Conservation (phyloP, 2,113 vertebrate genomes). For the Gallinago paraguaiae region DNA sequence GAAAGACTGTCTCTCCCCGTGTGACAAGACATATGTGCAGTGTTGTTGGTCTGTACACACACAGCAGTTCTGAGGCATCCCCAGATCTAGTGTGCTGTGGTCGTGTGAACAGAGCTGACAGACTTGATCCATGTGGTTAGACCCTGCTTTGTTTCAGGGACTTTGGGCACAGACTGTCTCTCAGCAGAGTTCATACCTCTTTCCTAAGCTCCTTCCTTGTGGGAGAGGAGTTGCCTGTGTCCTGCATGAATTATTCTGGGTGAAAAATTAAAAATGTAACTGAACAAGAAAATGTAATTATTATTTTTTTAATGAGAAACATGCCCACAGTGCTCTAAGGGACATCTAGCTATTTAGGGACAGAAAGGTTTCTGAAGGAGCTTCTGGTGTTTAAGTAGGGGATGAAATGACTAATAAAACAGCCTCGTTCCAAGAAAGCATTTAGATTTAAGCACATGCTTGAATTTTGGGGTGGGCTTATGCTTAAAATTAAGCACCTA, state of each 20-base stretch:
- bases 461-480: not conserved
- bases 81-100: not conserved
- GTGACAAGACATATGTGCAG: rapidly evolving
- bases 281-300: not conserved
- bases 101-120: not conserved
- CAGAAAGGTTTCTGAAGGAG: not conserved
- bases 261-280: not conserved
- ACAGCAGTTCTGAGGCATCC: not conserved
- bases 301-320: not conserved
- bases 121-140: not conserved
- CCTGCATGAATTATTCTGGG: not conserved
- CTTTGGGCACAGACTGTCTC: not conserved
- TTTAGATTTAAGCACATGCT: not conserved
- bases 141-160: not conserved
- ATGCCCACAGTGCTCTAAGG: not conserved
- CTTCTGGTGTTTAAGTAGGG: not conserved
- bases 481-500: not conserved
- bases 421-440: not conserved
- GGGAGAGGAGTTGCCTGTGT: not conserved
- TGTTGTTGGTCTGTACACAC: not conserved
- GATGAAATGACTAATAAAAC: not conserved
- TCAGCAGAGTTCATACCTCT: not conserved
- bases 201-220: not conserved
- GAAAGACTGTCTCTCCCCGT: not conserved
- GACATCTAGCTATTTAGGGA: not conserved